Conservation (phyloP, 2,113 vertebrate species). For the Apodemus sylvaticus region DNA sequence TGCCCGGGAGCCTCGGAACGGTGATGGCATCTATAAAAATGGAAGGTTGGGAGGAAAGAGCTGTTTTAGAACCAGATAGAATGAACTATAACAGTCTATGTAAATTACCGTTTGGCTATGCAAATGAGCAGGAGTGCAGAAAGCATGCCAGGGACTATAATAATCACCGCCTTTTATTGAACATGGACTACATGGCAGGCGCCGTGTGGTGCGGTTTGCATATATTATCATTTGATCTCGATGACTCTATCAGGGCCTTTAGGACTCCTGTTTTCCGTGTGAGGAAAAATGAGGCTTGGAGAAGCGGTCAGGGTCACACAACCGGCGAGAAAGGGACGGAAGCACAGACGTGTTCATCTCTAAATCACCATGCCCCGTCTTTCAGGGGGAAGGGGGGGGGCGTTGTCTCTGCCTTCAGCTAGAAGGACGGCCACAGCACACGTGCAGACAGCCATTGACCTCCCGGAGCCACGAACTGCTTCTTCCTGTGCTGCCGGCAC, state of each 20-base stretch:
- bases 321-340: neutral
- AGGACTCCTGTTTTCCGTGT: neutral
- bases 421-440: neutral
- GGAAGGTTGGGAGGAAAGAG: constrained; percentile 44
- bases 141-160: constrained; percentile 44
- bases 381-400: neutral
- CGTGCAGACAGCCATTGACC: neutral
- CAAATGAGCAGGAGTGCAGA: constrained; percentile 34
- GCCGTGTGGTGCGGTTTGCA: neutral
- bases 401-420: neutral
- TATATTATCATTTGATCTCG: constrained; percentile 47
- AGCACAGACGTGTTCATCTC: neutral
- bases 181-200: constrained; percentile 15
- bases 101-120: constrained; percentile 63
- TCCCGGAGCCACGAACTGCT: neutral
- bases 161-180: constrained; percentile 62
- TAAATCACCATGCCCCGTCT: neutral
- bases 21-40: constrained; percentile 68
- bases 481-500: neutral
- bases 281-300: constrained; percentile 41
- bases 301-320: neutral
- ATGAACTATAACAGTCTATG: constrained; percentile 62
- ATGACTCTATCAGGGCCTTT: neutral
- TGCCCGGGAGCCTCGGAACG: constrained; percentile 47
- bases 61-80: constrained; percentile 59